Percentiles rank a stretch among this genome's conserved stretches.
phyloP scores from a whole-genome alignment of 2,113 vertebrate genomes.

The Chloroceryle aenea region DNA sequence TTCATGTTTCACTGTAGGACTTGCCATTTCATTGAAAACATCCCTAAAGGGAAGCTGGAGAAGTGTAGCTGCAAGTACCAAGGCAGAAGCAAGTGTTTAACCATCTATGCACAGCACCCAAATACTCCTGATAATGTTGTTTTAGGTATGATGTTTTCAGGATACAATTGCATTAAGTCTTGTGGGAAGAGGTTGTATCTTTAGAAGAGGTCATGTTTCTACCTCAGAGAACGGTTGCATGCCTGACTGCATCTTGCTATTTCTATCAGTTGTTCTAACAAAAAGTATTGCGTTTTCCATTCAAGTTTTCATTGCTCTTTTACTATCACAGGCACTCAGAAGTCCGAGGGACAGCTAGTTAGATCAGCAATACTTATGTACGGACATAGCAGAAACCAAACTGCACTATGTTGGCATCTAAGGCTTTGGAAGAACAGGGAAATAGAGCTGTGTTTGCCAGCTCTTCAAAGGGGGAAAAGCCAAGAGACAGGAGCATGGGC shows the following conservation, averaged over 20 bases:
- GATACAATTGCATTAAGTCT: neutral
- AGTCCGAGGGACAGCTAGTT: neutral
- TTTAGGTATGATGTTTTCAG: neutral
- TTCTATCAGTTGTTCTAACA: neutral
- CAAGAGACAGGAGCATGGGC: neutral
- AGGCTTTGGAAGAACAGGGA: slow-evolving; percentile 11
- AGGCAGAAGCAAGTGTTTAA: neutral
- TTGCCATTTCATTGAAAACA: neutral
- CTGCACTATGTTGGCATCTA: neutral
- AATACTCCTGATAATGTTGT: neutral
- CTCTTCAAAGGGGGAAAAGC: neutral
- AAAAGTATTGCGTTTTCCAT: neutral
- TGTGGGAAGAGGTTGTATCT: neutral
- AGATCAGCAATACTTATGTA: neutral
- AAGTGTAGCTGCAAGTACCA: neutral
- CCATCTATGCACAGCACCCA: neutral
- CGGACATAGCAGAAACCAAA: slow-evolving; percentile 26
- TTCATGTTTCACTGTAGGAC: neutral
- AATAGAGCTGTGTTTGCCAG: neutral
- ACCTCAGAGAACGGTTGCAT: neutral
- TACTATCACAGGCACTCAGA: neutral
- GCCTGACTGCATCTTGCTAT: neutral
- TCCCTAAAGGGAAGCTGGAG: neutral
- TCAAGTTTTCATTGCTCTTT: neutral
- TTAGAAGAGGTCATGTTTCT: neutral